Conservation (phyloP, 2,113 vertebrate species). For the Atherinomorus stipes region DNA sequence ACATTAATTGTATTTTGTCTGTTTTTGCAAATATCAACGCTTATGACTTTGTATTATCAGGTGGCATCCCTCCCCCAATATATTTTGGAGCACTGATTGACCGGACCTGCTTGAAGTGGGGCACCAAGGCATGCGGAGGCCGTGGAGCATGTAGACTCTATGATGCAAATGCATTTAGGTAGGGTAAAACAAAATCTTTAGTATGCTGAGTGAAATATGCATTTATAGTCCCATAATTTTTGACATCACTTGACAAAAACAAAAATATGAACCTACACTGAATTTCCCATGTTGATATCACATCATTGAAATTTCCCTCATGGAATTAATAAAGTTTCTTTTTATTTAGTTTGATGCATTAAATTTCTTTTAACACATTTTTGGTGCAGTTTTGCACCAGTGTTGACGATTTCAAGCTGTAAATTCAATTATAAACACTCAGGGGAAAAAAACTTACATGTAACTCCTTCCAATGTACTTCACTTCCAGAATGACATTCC, state of each 20-base stretch:
- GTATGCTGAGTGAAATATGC: neutral
- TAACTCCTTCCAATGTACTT: neutral
- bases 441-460: neutral
- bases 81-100: slow-evolving; percentile 95
- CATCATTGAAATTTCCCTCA: no score
- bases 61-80: slow-evolving; percentile 93
- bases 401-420: no score
- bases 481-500: slow-evolving; percentile 71
- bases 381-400: neutral
- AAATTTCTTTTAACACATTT: neutral
- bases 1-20: neutral
- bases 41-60: slow-evolving; percentile 70
- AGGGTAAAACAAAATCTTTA: neutral
- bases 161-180: slow-evolving; percentile 86
- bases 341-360: no score
- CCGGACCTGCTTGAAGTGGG: slow-evolving; percentile 94
- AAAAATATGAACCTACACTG: no score
- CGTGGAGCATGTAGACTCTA: slow-evolving; percentile 90
- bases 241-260: no score
- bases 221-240: no score
- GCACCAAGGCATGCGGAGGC: slow-evolving; percentile 85
- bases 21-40: neutral
- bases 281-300: no score
- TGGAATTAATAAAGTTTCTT: no score
- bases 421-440: no score